Evolutionary conservation across 2,113 vertebrate genomes (phyloP), one percentile per base, ranked within the genome.

Genomic region (Illadopsis cleaveri): DNA sequence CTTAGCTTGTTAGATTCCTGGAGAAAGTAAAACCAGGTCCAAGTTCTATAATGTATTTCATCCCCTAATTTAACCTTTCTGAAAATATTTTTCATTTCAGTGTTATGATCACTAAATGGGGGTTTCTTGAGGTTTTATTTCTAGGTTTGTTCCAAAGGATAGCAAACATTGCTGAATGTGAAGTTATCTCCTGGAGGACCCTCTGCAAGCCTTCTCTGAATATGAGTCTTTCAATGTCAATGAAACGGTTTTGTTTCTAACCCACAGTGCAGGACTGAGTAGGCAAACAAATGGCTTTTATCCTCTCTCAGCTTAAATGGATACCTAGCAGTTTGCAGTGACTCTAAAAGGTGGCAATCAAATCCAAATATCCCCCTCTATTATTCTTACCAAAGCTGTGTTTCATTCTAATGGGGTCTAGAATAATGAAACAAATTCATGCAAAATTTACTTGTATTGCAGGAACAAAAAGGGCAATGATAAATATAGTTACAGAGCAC

Each of bases 221-320:
- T 79, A 24, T 81, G 17, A 22, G 23, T 30, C 28, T 62, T 31
- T 27, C 23, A 53, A 23, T 8, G 7, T 7, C 17, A 60, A 6
- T 4, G 37, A 6, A 76, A 38, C 53, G 10, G 9, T 7, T 78
- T n/a, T 81, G 9, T 72, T 79, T 83, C 50, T 45, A 65, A 53
- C 4, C 3, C 0, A 0, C 10, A 6, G 9, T 62, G 8, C 18
- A 50, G 28, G 16, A 58, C 24, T 48, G 25, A 44, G 17, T 17
- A 61, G 17, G 28, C 12, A 86, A 86, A 64, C 17, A 90, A 77
- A 45, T 20, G 54, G 14, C 6, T 47, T 94, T 85, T 70, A 57
- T 8, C 47, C 20, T 71, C 31, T 69, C 24, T 51, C 54, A 38
- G 15, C 21, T 70, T 71, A 75, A 77, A 90, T 31, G 27, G 22